phyloP scores from a whole-genome alignment of 2,797 vertebrate genomes.

The Amblyraja radiata region DNA sequence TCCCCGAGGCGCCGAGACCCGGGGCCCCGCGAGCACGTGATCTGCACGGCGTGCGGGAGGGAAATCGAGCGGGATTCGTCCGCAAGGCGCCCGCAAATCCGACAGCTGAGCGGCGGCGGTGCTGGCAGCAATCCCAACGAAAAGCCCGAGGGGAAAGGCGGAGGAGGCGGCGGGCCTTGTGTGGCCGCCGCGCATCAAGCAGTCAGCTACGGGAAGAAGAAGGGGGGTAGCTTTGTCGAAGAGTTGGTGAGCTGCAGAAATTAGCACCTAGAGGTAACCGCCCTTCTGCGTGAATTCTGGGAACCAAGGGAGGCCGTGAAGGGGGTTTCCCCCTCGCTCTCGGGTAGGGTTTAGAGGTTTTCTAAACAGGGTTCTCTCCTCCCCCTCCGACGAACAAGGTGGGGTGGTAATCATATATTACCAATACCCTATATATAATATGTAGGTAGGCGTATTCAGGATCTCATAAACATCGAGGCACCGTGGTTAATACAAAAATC shows the following conservation, averaged over 20 bases:
- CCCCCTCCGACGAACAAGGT: background rate
- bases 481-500: no score
- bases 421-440: no score
- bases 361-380: background rate
- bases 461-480: background rate
- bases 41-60: background rate
- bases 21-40: background rate
- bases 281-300: background rate
- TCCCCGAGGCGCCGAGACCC: background rate
- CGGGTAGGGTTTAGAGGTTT: no score
- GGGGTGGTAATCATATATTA: background rate
- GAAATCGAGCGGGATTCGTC: no score
- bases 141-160: background rate
- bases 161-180: background rate
- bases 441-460: background rate
- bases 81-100: background rate
- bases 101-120: background rate
- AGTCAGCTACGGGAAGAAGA: no score
- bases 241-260: background rate
- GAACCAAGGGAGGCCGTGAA: background rate
- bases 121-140: background rate
- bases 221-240: background rate
- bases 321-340: background rate
- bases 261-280: conserved; percentile 20
- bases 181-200: background rate